These are phyloP conservation scores for Xiphorhynchus elegans DNA, from an alignment of 2,113 vertebrate species.

Conservation along the genomic window DNA sequence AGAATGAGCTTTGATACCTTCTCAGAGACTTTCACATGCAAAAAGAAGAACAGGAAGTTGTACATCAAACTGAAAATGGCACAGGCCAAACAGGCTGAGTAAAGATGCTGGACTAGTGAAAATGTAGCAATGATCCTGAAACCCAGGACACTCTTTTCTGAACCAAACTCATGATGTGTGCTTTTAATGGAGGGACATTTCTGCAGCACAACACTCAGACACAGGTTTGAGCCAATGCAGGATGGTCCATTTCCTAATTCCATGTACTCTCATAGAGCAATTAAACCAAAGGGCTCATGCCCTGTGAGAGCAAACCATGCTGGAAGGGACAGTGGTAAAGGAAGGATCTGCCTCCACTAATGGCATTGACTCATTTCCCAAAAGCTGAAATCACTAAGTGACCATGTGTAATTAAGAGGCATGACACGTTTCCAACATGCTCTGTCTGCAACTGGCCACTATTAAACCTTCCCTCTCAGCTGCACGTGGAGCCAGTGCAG, in stretches of 20 bases:
- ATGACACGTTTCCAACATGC: background rate
- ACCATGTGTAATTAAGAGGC: background rate
- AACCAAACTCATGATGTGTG: background rate
- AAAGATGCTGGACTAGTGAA: background rate
- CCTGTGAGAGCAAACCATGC: background rate
- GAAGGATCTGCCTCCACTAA: background rate
- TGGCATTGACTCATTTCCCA: background rate
- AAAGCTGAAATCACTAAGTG: background rate
- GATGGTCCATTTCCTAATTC: background rate
- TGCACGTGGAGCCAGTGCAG: background rate
- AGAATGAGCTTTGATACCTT: background rate
- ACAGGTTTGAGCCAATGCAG: background rate
- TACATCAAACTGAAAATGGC: background rate
- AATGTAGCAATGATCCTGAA: background rate
- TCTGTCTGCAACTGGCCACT: background rate
- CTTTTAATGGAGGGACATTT: background rate
- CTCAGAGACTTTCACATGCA: background rate
- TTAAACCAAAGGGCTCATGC: constrained; percentile 14
- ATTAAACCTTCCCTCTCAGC: background rate
- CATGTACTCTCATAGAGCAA: constrained; percentile 1
- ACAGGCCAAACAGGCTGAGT: background rate
- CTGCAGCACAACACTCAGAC: background rate
- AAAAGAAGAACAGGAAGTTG: background rate
- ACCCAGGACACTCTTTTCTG: background rate
- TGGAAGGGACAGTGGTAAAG: background rate